Conservation (phyloP, 2,113 vertebrate genomes). For the Lynx canadensis region DNA sequence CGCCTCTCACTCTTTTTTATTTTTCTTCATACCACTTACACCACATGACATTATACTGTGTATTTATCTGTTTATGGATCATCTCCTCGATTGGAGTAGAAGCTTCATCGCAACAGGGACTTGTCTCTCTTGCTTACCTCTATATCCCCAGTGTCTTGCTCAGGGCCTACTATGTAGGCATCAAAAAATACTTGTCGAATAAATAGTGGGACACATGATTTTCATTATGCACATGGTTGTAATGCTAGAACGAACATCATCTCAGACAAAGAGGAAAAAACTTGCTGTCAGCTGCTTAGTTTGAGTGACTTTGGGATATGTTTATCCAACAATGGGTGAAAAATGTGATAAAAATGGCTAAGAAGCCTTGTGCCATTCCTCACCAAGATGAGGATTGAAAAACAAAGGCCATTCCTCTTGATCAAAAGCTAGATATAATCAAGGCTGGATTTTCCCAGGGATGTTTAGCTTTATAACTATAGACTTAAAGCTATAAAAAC, state of each 20-base stretch:
- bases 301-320: slow-evolving; percentile 54
- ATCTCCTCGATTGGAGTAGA: background rate
- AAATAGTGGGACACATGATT: slow-evolving; percentile 34
- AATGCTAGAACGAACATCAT: slow-evolving; percentile 42
- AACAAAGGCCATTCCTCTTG: slow-evolving; percentile 68
- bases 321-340: slow-evolving; percentile 54
- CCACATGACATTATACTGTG: background rate
- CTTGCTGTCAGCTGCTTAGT: slow-evolving; percentile 46
- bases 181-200: background rate
- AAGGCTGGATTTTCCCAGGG: slow-evolving; percentile 59
- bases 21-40: background rate
- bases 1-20: background rate
- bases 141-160: background rate
- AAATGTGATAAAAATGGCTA: slow-evolving; percentile 61
- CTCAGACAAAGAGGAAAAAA: background rate
- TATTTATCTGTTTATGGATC: background rate
- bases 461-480: slow-evolving; percentile 62
- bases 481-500: slow-evolving; percentile 69
- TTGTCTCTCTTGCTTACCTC: background rate
- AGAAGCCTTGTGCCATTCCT: slow-evolving; percentile 8
- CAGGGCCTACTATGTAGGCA: background rate
- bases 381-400: slow-evolving; percentile 54
- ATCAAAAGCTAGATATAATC: slow-evolving; percentile 71
- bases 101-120: background rate
- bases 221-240: slow-evolving; percentile 44